Base-by-base conservation (phyloP, 2,888 invertebrate species). In the Andricus quercusramuli region DNA sequence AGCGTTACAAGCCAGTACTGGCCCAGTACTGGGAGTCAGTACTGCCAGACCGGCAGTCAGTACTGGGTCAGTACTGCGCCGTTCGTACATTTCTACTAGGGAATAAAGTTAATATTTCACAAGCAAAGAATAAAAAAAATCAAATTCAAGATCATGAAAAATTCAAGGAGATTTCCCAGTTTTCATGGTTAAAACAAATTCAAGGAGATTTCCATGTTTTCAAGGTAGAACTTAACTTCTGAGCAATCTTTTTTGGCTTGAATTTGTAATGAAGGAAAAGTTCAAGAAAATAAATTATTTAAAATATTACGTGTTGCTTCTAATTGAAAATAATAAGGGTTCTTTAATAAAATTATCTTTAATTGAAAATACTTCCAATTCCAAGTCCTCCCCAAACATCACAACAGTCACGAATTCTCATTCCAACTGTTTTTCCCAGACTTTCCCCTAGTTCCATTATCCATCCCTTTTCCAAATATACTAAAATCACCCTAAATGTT, bases 401-500 rank as follows among this genome's bases (percentile, higher is more conserved):
- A 17, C 32, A n/a, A 32, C 51, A 56, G 56, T 65, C 68, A 67
- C 22, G 78, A 78, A 78, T 47, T 67, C 44, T 56, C 78, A 78
- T 78, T 22, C 67, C 41, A 17, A 67, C 29, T 29, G 17, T 51
- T 78, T 66, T 51, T 65, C 67, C 15, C 67, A 56, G 66, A 66
- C 56, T 56, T 51, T 29, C 64, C 32, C 62, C 70, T 56, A 56
- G 22, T 64, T 37, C 47, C 11, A 56, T 74, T 74, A 74, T 62
- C 41, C 44, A 37, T 56, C 56, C 74, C 74, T 74, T 74, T 74
- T 74, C 56, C 51, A 56, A 56, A 74, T 74, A 56, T 56, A 56
- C 74, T 74, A 32, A 74, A 56, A 74, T 32, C 74, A 32, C 32
- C 51, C 74, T 74, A 56, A 74, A 74, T 37, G 74, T 74, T 74